Evolutionary conservation across 2,888 invertebrate species (phyloP), one percentile per base, ranked within the genome.

Genomic region (Chalcis sispes): DNA sequence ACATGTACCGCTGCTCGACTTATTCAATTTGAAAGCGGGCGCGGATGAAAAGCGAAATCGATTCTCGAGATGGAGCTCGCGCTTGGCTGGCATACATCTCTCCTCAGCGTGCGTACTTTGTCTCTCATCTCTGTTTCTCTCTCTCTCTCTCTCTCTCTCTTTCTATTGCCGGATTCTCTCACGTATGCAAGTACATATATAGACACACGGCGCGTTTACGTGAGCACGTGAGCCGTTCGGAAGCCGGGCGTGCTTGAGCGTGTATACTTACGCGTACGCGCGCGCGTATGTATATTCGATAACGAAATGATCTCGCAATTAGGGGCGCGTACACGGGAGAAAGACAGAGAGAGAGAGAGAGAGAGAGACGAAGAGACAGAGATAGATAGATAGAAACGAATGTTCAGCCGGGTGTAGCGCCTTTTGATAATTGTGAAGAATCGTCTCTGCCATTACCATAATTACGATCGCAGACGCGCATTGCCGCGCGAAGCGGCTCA

Each of bases 401-500:
- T 36, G 27, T 32, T 58, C 58, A 48, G 8, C 23, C 46, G 46
- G 5, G 48, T 25, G 62, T 59, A 59, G n/a, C 40, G n/a, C 40
- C 59, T 64, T 69, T 69, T 54, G 42, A 74, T 74, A 74, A 74
- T 74, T 69, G 62, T 69, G 56, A 74, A 74, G 62, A 74, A 67
- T 74, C 54, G 69, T 54, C 58, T 29, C 27, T 59, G 40, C 59
- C 42, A 70, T 75, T 75, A 65, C 15, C 40, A 56, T 58, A 65
- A 75, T 75, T 69, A 36, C 62, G 20, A 61, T 72, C 65, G 32
- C 65, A 36, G 56, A 72, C 64, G 56, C 25, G 59, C 18, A 61
- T 20, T 20, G 23, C 13, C 27, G 4, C 23, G 32, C 25, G 1
- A n/a, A n/a, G 27, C 15, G 15, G 20, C 36, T 54, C 62, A 46